Base-by-base conservation (phyloP, 2,113 vertebrate species). In the Piprites chloris region DNA sequence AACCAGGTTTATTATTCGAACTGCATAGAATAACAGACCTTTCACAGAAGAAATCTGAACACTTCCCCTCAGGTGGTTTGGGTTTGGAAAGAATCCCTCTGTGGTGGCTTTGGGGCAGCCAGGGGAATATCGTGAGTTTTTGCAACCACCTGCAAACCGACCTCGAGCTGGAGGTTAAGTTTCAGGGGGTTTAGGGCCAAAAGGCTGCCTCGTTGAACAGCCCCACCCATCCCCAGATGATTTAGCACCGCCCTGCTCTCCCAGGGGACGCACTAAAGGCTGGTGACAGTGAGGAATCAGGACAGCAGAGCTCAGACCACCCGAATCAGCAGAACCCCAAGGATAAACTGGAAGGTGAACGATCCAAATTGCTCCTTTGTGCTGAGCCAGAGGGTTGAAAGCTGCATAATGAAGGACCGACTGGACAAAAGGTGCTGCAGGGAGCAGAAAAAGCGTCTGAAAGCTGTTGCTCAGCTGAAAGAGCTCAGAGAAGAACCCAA, bases 291-390 rank as follows among this genome's bases (percentile, higher is more conserved):
- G 89, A 95, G 76, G 46, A 87, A 53, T 49, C 28, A 6, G 74
- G 9, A 23, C 55, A 53, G 65, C 73, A 32, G 6, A 91, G 80
- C 1, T 0, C 89, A 79, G 85, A 85, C 71, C 89, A 53, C 72
- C 14, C 11, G 79, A 77, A 94, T 95, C 95, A 96, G 86, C 95
- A 95, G 84, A 96, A 95, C 2, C 11, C 72, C 84, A 84, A 95
- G 96, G 95, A 74, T 26, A 49, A 88, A 32, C 52, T 39, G 58
- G 79, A 79, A 95, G 76, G 86, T 62, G 86, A 95, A 58, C 1
- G 37, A 84, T 89, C 83, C 79, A 73, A 90, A 89, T 58, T 20
- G 41, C 95, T 89, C 19, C 1, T 4, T n/a, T 53, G 86, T 80
- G 91, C 86, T 74, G 93, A 88, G 83, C 32, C 21, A 83, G 86